These are phyloP conservation scores for Calyptommatus sinebrachiatus DNA, from an alignment of 2,113 vertebrate genomes.

Conservation along the genomic window DNA sequence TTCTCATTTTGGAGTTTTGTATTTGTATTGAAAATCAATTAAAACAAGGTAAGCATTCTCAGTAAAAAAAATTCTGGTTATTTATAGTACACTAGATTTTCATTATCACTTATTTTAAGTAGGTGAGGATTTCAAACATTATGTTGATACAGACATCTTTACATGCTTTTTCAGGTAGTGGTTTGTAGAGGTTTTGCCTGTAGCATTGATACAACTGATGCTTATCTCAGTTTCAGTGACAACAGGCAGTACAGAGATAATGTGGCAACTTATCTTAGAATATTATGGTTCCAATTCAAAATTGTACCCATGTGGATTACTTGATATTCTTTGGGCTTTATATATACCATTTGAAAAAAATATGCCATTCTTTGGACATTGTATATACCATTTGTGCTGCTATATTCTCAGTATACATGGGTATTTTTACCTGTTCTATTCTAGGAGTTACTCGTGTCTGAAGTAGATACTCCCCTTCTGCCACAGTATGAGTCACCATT, in stretches of 20 bases:
- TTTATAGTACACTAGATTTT: not conserved
- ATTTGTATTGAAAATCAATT: too few relatives aligned
- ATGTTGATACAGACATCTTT: not conserved
- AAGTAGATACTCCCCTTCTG: conserved; percentile 49
- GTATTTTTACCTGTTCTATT: conserved; percentile 40
- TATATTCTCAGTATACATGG: not conserved
- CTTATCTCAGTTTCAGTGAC: not conserved
- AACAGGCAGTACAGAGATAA: too few relatives aligned
- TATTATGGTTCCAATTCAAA: too few relatives aligned
- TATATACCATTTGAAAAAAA: not conserved
- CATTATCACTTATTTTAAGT: not conserved
- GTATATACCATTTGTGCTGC: not conserved
- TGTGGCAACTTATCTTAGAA: too few relatives aligned
- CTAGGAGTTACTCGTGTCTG: conserved; percentile 71
- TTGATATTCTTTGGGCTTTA: not conserved
- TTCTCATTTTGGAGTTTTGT: too few relatives aligned
- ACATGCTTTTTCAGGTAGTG: not conserved
- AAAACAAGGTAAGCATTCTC: conserved; percentile 66
- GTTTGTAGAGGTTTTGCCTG: not conserved
- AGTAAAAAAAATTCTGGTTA: not conserved
- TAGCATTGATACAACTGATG: not conserved
- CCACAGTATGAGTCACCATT: conserved; percentile 65
- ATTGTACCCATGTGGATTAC: not conserved
- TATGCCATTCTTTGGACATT: too few relatives aligned
- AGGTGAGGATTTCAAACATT: not conserved